Evolutionary conservation across 1,140 invertebrate genomes (phyloP), one percentile per base, ranked within the genome.

Genomic region (Sitophilus oryzae): DNA sequence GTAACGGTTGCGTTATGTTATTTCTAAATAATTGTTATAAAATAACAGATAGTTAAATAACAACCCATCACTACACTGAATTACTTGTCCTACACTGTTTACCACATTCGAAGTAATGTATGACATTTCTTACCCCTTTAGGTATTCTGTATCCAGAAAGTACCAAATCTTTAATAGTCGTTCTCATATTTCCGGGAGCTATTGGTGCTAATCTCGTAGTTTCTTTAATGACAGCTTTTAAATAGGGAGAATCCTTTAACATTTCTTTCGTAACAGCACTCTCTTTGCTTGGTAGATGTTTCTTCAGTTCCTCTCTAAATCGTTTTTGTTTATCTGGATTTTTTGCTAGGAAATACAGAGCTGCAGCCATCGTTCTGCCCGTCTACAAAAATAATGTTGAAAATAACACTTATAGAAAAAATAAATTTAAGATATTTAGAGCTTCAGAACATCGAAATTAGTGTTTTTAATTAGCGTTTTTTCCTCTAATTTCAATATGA

Each of bases 151-250:
- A 82, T 2, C 79, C 80, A 21, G 73, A 66, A 0, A 82, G 44
- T 20, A 78, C 75, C 25, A 81, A 71, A 58, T 82, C 79, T 56
- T 76, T 76, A 0, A 71, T 68, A 18, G 75, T 72, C 21, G 60
- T 58, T 41, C 81, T 74, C 0, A 76, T 21, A 11, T 74, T 79
- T 11, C 76, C 78, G 0, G 74, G 62, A 0, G 74, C 71, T 1
- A 82, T 71, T 2, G 80, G 79, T 63, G 77, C 71, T 9, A 81
- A 50, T 44, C 80, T 73, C 23, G 80, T 74, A 2, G 77, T 73
- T 67, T 86, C 84, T 65, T 83, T 84, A 14, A 85, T 73, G 52
- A 80, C 82, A 10, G 82, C 83, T 54, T 77, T 79, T 2, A 86
- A 58, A 59, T 85, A 86, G 0, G 74, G 73, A 54, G 82, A 68